phyloP scores from a whole-genome alignment of 2,888 invertebrate species.

The Opisthograptis luteolata region DNA sequence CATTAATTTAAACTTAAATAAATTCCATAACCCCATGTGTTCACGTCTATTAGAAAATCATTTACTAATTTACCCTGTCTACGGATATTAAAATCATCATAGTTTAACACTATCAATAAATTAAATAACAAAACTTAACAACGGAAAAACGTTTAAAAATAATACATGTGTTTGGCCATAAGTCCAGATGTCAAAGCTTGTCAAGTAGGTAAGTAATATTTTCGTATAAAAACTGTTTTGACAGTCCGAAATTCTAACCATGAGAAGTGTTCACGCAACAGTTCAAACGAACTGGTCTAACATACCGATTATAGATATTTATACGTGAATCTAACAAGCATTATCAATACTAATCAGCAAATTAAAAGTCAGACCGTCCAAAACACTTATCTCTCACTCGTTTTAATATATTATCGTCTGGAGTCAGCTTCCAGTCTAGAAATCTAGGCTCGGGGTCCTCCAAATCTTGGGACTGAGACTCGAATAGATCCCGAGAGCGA shows the following conservation, averaged over 20 bases:
- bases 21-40: slow-evolving; percentile 10
- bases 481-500: slow-evolving; percentile 71
- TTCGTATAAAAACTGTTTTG: slow-evolving; percentile 14
- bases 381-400: slow-evolving; percentile 68
- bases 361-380: slow-evolving; percentile 63
- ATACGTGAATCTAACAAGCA: not conserved
- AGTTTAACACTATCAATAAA: slow-evolving; percentile 47
- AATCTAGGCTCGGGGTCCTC: slow-evolving; percentile 53
- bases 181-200: slow-evolving; percentile 35
- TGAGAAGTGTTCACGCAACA: not conserved
- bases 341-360: slow-evolving; percentile 2
- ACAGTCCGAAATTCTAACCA: slow-evolving; percentile 17
- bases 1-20: slow-evolving; percentile 2
- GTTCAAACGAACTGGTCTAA: no score
- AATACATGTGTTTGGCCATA: slow-evolving; percentile 26
- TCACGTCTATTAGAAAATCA: slow-evolving; percentile 39
- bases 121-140: slow-evolving; percentile 46
- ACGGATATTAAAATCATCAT: slow-evolving; percentile 50
- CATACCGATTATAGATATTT: not conserved
- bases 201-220: slow-evolving; percentile 10
- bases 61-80: slow-evolving; percentile 68
- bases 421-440: slow-evolving; percentile 66
- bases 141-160: slow-evolving; percentile 43
- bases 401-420: slow-evolving; percentile 66
- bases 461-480: slow-evolving; percentile 67